Conservation (phyloP, 2,888 invertebrate species). For the Caenorhabditis macrosperma region DNA sequence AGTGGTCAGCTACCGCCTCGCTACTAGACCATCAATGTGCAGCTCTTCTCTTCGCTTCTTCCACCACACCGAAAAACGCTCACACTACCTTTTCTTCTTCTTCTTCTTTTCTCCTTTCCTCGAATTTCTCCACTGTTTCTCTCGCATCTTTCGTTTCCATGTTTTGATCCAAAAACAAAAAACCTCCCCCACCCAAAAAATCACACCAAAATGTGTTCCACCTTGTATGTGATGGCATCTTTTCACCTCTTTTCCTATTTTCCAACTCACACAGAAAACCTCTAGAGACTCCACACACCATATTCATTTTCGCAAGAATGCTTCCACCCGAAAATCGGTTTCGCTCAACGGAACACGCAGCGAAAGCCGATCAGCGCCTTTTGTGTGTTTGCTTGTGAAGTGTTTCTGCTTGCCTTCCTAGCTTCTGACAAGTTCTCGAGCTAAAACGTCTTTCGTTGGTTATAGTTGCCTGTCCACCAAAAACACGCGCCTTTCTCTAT, state of each 20-base stretch:
- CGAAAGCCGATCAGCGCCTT: no score
- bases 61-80: constrained; percentile 44
- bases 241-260: not conserved
- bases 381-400: constrained; percentile 44
- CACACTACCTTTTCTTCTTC: constrained; percentile 25
- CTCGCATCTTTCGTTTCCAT: not conserved
- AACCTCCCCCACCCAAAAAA: not conserved
- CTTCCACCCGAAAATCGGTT: not conserved
- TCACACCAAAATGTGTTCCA: constrained; percentile 51
- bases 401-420: constrained; percentile 17
- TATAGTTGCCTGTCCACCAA: not conserved
- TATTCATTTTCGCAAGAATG: constrained; percentile 22
- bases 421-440: constrained; percentile 12
- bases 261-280: not conserved
- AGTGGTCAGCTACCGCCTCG: constrained; percentile 76
- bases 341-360: constrained; percentile 1
- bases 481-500: no score
- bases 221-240: constrained; percentile 17
- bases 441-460: constrained; percentile 11
- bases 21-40: constrained; percentile 65
- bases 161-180: not conserved
- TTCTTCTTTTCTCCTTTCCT: constrained; percentile 17
- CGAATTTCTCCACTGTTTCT: constrained; percentile 8
- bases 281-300: constrained; percentile 11
- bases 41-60: constrained; percentile 55